Evolutionary conservation across 2,797 vertebrate species (phyloP).

Genomic region (Gobio occitaniae): DNA sequence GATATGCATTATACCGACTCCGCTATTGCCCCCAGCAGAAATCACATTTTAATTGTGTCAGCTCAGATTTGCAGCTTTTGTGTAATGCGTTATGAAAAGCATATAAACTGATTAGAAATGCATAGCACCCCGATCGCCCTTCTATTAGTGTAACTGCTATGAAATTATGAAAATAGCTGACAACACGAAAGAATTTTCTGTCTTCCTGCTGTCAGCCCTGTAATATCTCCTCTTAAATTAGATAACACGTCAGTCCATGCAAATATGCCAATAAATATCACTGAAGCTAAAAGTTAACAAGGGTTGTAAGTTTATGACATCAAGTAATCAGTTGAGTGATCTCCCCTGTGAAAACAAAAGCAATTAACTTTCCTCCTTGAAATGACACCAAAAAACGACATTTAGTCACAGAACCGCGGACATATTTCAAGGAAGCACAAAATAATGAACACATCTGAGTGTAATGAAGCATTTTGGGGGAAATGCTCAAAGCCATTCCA

Average conservation of each 20-base stretch:
- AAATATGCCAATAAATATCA: constrained; percentile 23
- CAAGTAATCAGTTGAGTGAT: constrained; percentile 28
- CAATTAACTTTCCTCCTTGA: constrained; percentile 39
- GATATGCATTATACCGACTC: constrained; percentile 42
- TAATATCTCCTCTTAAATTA: constrained; percentile 60
- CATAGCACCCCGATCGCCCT: constrained; percentile 40
- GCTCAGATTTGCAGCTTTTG: constrained; percentile 62
- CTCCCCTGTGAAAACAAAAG: constrained; percentile 27
- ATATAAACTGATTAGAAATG: constrained; percentile 64
- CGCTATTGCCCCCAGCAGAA: constrained; percentile 52
- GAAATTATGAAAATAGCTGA: constrained; percentile 53
- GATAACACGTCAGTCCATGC: constrained; percentile 11
- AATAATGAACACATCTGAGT: constrained; percentile 47
- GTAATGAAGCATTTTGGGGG: constrained; percentile 43
- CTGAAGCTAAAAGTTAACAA: constrained; percentile 28
- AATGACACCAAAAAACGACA: constrained; percentile 39
- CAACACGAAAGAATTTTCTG: constrained; percentile 46
- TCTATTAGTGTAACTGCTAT: constrained; percentile 51
- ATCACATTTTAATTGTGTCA: constrained; percentile 63
- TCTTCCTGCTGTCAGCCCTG: constrained; percentile 41
- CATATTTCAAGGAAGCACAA: constrained; percentile 7
- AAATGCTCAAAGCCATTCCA: constrained; percentile 42
- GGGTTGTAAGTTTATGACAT: constrained; percentile 9
- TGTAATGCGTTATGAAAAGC: constrained; percentile 62
- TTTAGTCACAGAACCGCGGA: constrained; percentile 29